phyloP scores from a whole-genome alignment of 2,797 vertebrate species.

The Gymnothorax javanicus region DNA sequence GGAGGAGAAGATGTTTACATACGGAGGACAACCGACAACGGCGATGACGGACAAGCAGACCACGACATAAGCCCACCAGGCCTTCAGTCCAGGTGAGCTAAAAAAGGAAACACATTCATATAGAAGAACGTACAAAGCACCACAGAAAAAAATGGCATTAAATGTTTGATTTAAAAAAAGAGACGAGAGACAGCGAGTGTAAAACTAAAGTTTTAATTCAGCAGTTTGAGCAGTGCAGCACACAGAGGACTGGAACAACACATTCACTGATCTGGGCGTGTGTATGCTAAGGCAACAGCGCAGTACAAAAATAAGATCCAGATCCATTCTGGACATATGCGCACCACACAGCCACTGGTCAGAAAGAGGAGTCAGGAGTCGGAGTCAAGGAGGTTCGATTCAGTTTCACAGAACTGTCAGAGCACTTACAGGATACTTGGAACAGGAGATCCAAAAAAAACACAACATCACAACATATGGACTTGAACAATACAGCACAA shows the following conservation, averaged over 20 bases:
- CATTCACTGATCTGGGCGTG: constrained; percentile 35
- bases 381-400: background rate
- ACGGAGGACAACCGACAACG: too few species aligned
- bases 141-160: background rate
- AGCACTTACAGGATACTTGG: constrained; percentile 22
- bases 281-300: constrained; percentile 45
- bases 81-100: background rate
- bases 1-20: too few species aligned
- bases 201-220: constrained; percentile 55
- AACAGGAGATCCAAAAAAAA: background rate
- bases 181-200: background rate
- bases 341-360: background rate
- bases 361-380: background rate
- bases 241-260: constrained; percentile 36
- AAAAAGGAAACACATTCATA: background rate
- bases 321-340: constrained; percentile 18
- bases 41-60: too few species aligned
- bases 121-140: background rate
- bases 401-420: background rate
- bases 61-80: too few species aligned
- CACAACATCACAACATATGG: background rate
- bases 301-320: constrained; percentile 46
- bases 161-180: background rate
- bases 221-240: constrained; percentile 39
- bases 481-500: constrained; percentile 10